Percentiles rank a stretch among this genome's conserved stretches.
phyloP scores from a whole-genome alignment of 2,888 invertebrate species.

The Melanostoma scalare region DNA sequence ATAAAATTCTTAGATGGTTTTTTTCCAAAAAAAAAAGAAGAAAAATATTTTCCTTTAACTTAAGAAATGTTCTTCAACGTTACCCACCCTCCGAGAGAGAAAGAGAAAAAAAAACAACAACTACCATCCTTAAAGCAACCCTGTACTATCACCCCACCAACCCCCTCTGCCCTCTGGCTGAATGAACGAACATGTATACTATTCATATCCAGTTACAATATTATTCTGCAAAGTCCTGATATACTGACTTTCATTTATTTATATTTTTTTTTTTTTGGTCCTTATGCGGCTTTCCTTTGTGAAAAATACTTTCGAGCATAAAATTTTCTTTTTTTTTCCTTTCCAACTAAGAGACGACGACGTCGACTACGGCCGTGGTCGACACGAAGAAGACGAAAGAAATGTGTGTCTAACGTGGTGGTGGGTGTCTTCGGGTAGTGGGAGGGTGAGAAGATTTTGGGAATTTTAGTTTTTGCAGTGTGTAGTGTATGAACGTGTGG shows the following conservation, averaged over 20 bases:
- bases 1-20: constrained; percentile 57
- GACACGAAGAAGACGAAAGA: constrained; percentile 38
- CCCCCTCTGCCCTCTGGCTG: neutral
- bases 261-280: constrained; percentile 54
- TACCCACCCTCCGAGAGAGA: constrained; percentile 3
- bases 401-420: constrained; percentile 47
- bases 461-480: constrained; percentile 72
- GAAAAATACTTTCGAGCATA: constrained; percentile 72
- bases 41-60: constrained; percentile 51
- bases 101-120: constrained; percentile 31
- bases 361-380: constrained; percentile 6
- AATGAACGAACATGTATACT: constrained; percentile 59
- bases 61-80: constrained; percentile 59
- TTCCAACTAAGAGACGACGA: constrained; percentile 30
- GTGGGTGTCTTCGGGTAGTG: constrained; percentile 25
- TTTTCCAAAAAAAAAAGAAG: constrained; percentile 43
- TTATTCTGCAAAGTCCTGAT: constrained; percentile 73
- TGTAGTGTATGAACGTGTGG: constrained; percentile 68
- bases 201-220: constrained; percentile 69
- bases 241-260: constrained; percentile 73
- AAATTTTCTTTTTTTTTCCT: constrained; percentile 50
- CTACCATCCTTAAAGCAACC: constrained; percentile 53
- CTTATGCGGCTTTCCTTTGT: constrained; percentile 65
- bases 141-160: constrained; percentile 48
- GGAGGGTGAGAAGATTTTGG: constrained; percentile 46